Conservation (phyloP, 2,113 vertebrate genomes). For the Ictalurus furcatus region DNA sequence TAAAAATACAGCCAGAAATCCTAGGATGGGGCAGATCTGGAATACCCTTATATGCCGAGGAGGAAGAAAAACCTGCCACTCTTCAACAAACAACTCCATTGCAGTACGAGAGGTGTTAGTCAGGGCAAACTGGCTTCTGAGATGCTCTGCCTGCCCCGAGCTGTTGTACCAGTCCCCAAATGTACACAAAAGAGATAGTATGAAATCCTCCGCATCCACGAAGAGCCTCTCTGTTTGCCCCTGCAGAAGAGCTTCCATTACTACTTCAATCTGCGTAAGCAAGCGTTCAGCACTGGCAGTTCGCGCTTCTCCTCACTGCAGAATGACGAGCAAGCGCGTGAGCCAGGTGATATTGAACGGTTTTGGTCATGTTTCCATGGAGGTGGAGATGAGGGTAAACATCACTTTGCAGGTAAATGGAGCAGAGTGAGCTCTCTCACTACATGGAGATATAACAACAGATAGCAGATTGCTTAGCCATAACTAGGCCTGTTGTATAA, state of each 20-base stretch:
- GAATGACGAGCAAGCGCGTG: slow-evolving; percentile 13
- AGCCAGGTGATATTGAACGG: slow-evolving; percentile 45
- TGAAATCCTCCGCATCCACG: slow-evolving; percentile 26
- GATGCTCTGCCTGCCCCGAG: slow-evolving; percentile 58
- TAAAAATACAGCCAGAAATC: slow-evolving; percentile 64
- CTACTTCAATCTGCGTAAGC: slow-evolving; percentile 8
- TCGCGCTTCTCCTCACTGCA: slow-evolving; percentile 24
- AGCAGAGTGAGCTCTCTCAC: slow-evolving; percentile 25
- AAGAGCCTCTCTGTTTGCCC: slow-evolving; percentile 22
- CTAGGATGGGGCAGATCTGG: slow-evolving; percentile 69
- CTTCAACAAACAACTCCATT: slow-evolving; percentile 58
- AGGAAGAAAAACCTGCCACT: slow-evolving; percentile 63
- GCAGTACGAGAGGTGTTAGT: slow-evolving; percentile 47
- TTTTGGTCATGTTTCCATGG: slow-evolving; percentile 48
- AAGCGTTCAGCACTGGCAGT: not conserved
- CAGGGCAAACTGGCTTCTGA: slow-evolving; percentile 17
- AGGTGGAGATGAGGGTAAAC: slow-evolving; percentile 59
- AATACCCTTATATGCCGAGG: slow-evolving; percentile 62
- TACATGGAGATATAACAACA: slow-evolving; percentile 40
- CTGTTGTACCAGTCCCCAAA: slow-evolving; percentile 62
- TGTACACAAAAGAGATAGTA: slow-evolving; percentile 49
- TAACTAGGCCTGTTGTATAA: slow-evolving; percentile 26
- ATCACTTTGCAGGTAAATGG: slow-evolving; percentile 55
- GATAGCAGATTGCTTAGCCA: slow-evolving; percentile 37
- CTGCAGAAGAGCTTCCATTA: slow-evolving; percentile 43